Evolutionary conservation across 2,797 vertebrate species (phyloP).

Genomic region (Dermochelys coriacea): DNA sequence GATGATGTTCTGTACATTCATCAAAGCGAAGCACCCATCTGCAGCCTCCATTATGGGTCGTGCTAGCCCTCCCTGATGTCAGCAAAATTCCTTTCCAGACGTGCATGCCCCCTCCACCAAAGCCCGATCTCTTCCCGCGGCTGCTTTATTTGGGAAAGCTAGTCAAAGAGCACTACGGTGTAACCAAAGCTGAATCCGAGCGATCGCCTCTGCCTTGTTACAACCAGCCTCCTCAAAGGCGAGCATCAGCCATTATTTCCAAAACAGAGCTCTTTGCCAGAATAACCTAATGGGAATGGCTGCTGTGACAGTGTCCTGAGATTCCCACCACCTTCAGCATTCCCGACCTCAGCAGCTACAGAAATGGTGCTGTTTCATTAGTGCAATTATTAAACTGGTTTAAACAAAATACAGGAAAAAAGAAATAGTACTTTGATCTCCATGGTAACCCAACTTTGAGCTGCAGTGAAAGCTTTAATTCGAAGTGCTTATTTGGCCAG

Average conservation of each 20-base stretch:
- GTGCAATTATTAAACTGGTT: background rate
- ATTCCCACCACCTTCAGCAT: background rate
- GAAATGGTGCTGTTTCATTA: rapidly evolving
- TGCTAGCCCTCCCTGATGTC: background rate
- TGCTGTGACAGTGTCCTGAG: no score
- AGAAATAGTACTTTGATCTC: conserved; percentile 49
- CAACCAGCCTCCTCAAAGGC: background rate
- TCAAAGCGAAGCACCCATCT: background rate
- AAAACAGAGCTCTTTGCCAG: background rate
- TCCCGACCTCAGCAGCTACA: background rate
- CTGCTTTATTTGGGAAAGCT: background rate
- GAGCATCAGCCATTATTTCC: background rate
- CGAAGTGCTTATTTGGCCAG: conserved; percentile 78
- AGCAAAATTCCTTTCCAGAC: background rate
- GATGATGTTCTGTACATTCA: background rate
- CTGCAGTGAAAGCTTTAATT: conserved; percentile 76
- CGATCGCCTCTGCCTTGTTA: background rate
- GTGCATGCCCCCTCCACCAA: no score
- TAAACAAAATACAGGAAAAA: background rate
- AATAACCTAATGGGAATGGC: background rate
- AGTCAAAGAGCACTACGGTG: background rate
- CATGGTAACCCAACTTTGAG: conserved; percentile 71
- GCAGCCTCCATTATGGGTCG: background rate
- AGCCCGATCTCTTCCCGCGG: background rate
- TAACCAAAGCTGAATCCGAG: background rate